Conservation (phyloP, 2,113 vertebrate genomes). For the Eudyptes chrysolophus region DNA sequence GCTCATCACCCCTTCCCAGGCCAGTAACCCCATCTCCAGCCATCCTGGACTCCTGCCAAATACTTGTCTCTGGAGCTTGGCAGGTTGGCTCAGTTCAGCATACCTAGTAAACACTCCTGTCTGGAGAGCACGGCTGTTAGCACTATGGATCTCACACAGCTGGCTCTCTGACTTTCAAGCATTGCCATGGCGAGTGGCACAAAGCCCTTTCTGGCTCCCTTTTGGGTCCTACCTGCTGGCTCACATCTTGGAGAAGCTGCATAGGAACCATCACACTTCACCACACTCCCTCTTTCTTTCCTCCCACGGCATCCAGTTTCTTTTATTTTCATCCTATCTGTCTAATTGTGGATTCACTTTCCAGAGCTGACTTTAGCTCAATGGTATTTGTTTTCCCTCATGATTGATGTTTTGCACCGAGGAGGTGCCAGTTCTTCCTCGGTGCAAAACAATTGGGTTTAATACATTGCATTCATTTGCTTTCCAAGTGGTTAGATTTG, state of each 20-base stretch:
- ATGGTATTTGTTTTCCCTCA: background rate
- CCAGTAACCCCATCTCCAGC: background rate
- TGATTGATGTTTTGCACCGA: background rate
- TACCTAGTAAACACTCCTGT: background rate
- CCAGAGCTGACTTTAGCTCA: background rate
- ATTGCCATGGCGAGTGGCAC: background rate
- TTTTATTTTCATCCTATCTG: background rate
- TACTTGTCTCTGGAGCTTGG: background rate
- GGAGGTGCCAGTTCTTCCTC: background rate
- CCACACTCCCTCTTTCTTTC: background rate
- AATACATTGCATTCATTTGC: background rate
- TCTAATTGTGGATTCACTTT: background rate
- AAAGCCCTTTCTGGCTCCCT: background rate
- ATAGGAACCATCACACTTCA: background rate
- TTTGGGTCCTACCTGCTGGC: background rate
- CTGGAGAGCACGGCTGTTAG: background rate
- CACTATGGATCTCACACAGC: background rate
- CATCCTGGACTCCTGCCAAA: background rate
- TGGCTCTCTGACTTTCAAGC: background rate
- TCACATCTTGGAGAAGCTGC: background rate
- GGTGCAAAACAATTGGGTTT: background rate
- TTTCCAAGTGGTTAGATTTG: background rate
- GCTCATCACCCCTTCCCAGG: rapidly evolving
- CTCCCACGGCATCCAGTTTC: rapidly evolving
- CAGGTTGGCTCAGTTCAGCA: background rate